phyloP scores from a whole-genome alignment of 2,797 vertebrate genomes.

The Sarcophilus harrisii region DNA sequence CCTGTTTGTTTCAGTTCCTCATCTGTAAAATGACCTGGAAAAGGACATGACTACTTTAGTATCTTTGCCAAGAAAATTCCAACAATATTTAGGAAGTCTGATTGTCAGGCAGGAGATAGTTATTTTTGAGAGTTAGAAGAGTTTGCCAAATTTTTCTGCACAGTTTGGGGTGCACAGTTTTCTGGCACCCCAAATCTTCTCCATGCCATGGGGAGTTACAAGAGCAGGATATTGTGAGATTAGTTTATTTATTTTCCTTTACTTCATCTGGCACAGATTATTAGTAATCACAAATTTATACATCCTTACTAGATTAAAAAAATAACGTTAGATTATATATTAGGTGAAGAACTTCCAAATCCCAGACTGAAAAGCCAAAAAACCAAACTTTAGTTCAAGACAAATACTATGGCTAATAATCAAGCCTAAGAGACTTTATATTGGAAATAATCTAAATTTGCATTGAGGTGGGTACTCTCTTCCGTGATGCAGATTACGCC shows the following conservation, averaged over 20 bases:
- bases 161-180: not conserved
- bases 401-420: not conserved
- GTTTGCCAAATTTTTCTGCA: not conserved
- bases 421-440: not conserved
- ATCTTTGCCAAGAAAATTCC: not conserved
- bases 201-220: not conserved
- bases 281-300: not conserved
- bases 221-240: not conserved
- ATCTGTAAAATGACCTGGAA: not conserved
- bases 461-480: not conserved
- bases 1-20: not conserved
- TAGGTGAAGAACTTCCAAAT: not conserved
- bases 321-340: not conserved
- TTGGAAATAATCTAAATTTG: not conserved
- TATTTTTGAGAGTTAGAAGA: not conserved
- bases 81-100: not conserved
- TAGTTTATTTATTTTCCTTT: not conserved
- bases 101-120: not conserved
- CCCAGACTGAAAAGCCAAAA: not conserved
- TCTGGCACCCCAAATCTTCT: not conserved
- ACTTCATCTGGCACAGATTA: not conserved
- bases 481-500: not conserved
- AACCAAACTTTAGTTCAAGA: not conserved
- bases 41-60: not conserved
- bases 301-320: not conserved